Evolutionary conservation across 2,888 invertebrate genomes (phyloP).

Genomic region (Scaptomyza polygonia): DNA sequence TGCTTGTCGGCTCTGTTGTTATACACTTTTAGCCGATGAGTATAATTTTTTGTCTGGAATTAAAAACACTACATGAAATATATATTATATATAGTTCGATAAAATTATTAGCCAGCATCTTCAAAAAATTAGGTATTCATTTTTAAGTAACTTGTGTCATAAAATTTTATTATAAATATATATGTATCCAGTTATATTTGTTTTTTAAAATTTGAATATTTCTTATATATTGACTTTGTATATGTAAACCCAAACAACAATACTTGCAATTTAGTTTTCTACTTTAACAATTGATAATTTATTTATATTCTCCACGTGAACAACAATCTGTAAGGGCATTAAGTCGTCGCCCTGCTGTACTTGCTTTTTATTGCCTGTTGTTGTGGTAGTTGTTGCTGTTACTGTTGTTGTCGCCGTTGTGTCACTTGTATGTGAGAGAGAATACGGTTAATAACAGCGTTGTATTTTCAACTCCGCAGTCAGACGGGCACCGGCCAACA

Average conservation of each 20-base stretch:
- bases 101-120: no score
- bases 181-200: no score
- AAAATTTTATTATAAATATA: no score
- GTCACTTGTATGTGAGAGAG: constrained; percentile 52
- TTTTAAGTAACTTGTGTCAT: no score
- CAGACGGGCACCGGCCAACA: constrained; percentile 60
- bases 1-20: constrained; percentile 47
- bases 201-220: no score
- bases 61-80: neutral
- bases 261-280: no score
- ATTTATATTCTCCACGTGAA: no score
- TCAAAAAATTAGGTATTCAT: no score
- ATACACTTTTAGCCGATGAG: neutral
- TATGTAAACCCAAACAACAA: no score
- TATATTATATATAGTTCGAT: no score
- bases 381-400: constrained; percentile 6
- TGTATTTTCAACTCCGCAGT: constrained; percentile 64
- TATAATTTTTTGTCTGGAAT: neutral
- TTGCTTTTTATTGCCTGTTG: neutral
- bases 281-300: no score
- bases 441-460: constrained; percentile 67
- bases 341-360: neutral
- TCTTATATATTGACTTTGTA: no score
- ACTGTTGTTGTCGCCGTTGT: constrained; percentile 42
- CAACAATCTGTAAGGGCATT: neutral